Base-by-base conservation (phyloP, 2,888 invertebrate species). In the Axea sp. region DNA sequence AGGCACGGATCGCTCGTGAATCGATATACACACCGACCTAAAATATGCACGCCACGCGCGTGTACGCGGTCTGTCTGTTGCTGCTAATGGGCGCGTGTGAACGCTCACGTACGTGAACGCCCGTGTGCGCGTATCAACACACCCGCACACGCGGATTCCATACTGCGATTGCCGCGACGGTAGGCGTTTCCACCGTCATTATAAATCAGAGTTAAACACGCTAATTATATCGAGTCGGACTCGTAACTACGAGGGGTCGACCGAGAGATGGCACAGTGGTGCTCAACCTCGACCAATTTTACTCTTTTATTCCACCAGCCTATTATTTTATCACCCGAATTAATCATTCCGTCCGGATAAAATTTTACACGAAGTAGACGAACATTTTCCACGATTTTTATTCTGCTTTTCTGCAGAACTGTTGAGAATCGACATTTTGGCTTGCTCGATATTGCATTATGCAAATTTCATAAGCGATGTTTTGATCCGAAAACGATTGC, bases 181-280 rank as follows among this genome's bases (percentile, higher is more conserved):
- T 83, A 82, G 83, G 82, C 83, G 83, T 83, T 82, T 82, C 81
- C 81, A 82, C 79, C 81, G 82, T 83, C 83, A 82, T 82, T 83
- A 83, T 83, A 84, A 84, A 84, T 83, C 84, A 83, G 81, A 83
- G 82, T 82, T 83, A 82, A 84, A 83, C 82, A 82, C 82, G 83
- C 82, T 83, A 83, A 84, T 83, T 83, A 83, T 82, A 84, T 82
- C 81, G 80, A 78, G 76, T 77, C 78, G 67, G 69, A 68, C 75
- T 71, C 62, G 69, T 51, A 55, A 47, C 39, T 60, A 75, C 69
- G 53, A 37, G 67, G 69, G 75, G 73, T 68, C 67, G 51, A 53
- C 57, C 72, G 71, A 65, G 72, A 71, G 55, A 37, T 65, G 65
- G 17, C 12, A 4, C 77, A 78, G 77, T 51, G 80, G 37, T 60